These are phyloP conservation scores for Ochotona curzoniae DNA, from an alignment of 2,113 vertebrate species.

Conservation along the genomic window DNA sequence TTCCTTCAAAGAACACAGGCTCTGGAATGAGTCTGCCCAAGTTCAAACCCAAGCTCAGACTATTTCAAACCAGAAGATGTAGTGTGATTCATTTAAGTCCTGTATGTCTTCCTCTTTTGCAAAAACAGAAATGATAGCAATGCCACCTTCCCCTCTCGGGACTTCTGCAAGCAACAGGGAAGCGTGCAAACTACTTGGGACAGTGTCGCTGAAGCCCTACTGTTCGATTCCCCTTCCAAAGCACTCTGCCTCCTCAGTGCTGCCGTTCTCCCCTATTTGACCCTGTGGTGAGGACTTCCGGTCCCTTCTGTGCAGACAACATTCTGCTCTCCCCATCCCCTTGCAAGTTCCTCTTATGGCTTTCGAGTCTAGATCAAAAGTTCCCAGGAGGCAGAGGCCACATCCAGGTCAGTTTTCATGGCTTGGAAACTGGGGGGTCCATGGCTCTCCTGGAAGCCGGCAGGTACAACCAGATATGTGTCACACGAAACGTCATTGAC, in stretches of 20 bases:
- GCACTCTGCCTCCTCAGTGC: accelerated
- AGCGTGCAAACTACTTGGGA: not conserved
- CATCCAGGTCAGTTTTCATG: not conserved
- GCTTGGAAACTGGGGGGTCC: no score
- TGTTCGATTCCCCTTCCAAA: accelerated
- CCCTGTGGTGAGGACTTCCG: not conserved
- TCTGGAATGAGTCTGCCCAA: not conserved
- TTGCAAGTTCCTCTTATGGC: not conserved
- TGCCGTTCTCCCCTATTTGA: not conserved
- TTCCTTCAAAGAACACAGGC: not conserved
- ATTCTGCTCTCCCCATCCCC: accelerated
- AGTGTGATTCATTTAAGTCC: not conserved
- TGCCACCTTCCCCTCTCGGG: not conserved
- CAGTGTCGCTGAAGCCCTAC: accelerated
- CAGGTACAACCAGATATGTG: not conserved
- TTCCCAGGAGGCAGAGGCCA: not conserved
- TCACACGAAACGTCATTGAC: not conserved
- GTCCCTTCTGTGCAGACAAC: not conserved
- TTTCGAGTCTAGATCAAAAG: not conserved
- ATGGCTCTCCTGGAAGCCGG: not conserved
- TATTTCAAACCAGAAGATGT: not conserved
- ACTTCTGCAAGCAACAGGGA: not conserved
- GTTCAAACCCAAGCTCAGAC: not conserved
- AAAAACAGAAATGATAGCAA: not conserved
- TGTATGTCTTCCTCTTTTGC: not conserved